Base-by-base conservation (phyloP, 37 sponge, comb jelly and placozoan species). In the Dysidea cf. avara region DNA sequence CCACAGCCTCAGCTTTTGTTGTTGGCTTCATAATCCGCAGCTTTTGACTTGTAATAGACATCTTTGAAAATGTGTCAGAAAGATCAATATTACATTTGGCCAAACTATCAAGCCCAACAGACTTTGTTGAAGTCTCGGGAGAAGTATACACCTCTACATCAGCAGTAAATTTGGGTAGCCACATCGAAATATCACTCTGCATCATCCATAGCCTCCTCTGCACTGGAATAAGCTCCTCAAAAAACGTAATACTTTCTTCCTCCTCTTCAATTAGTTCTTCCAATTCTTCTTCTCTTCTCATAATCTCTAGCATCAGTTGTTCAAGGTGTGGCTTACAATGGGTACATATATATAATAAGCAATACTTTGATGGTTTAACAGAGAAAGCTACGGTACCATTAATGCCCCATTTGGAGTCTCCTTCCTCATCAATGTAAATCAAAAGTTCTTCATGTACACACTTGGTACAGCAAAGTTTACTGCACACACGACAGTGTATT, bases 401-500 rank as follows among this genome's bases (percentile, higher is more conserved):
- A 12, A 88, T 61, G 37, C 69, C 78, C 89, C 89, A 88, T 25
- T 38, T 46, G 12, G 64, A 38, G 1, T 46, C 34, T 0, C 60
- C 54, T 2, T 40, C 30, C 2, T 60, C 71, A 2, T 76, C 65
- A 24, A 61, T 0, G 51, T 72, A 88, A n/a, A 88, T 34, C 2
- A 88, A 1, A 16, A 88, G 33, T 33, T 83, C 72, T 14, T 82
- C 72, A 3, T 72, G 60, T 1, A 52, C 30, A 63, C 82, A 81
- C 1, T 71, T 60, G 28, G 56, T 30, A 39, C 89, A 88, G 52
- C 77, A 83, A 22, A 88, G 72, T 25, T 77, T 78, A 18, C 89
- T 84, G 43, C 89, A 81, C 14, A 88, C 50, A 7, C 89, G 68
- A 40, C 89, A 88, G 68, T 88, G 58, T 51, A 83, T 24, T 47